Base-by-base conservation (phyloP, 2,888 invertebrate genomes). In the Conus canariensis region DNA sequence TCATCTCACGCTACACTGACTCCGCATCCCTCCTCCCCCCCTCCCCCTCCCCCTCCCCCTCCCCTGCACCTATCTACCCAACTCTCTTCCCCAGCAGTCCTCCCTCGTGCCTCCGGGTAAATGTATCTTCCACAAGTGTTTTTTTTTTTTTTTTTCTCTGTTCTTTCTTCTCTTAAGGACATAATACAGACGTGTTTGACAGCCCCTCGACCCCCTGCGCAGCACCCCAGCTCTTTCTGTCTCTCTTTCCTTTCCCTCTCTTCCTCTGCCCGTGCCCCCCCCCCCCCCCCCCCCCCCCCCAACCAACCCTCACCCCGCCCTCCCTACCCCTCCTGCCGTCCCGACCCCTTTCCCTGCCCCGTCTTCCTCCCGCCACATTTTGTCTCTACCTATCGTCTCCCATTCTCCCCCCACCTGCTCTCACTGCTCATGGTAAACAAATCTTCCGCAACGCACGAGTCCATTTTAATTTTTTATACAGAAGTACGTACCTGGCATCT, bases 1-100 rank as follows among this genome's bases (percentile, higher is more conserved):
- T 83, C 82, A 58, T 83, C 82, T 58, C 82, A 83, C 82, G 82
- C 82, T 83, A 83, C 82, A 83, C 82, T 83, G 82, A 83, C 82
- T 83, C 19, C 56, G 58, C 80, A 30, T 30, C 80, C 10, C 12
- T 6, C 80, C 16, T 30, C 45, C 45, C 4, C 45, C 30, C 45
- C 45, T 4, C 45, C 30, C 45, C 80, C 45, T 14, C 45, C 80
- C 14, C 6, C 9, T 1, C 77, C 8, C 30, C 25, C 77, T 30
- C 10, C 25, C 77, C 8, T 30, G 8, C 12, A 30, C 77, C 77
- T 9, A 7, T 16, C 77, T 30, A 10, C 77, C 14, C 77, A 25
- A 7, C 77, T 16, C 30, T 30, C 77, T 30, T 30, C 30, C 77
- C 77, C 30, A 74, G 19, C 45, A 64, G 12, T 64, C 16, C 60